phyloP scores from a whole-genome alignment of 2,888 invertebrate species.

The Chymomyza fuscimana region DNA sequence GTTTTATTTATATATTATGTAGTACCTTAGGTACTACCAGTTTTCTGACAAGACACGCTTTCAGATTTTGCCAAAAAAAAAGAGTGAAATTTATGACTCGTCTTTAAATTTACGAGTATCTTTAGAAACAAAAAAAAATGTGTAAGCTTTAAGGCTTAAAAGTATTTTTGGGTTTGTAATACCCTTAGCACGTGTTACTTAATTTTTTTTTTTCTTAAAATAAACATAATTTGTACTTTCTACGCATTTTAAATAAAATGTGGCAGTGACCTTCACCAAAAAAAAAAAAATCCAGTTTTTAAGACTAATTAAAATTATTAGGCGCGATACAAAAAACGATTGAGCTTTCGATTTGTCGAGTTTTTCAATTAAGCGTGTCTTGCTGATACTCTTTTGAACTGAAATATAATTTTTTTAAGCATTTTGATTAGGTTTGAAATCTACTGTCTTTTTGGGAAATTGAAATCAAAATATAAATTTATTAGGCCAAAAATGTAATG shows the following conservation, averaged over 20 bases:
- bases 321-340: background rate
- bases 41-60: conserved; percentile 21
- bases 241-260: conserved; percentile 22
- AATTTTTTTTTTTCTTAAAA: background rate
- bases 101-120: conserved; percentile 10
- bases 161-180: too few species aligned
- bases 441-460: background rate
- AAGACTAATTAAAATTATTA: conserved; percentile 14
- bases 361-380: background rate
- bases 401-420: too few species aligned
- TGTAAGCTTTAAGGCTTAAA: too few species aligned
- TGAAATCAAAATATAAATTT: too few species aligned
- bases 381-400: background rate
- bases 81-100: conserved; percentile 27
- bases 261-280: conserved; percentile 28
- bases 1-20: background rate
- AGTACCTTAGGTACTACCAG: background rate
- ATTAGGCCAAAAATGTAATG: too few species aligned
- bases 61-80: conserved; percentile 31
- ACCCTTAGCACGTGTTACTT: conserved; percentile 9
- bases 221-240: background rate
- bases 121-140: too few species aligned
- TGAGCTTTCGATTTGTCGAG: background rate
- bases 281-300: background rate
- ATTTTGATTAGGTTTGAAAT: too few species aligned